phyloP scores from a whole-genome alignment of 2,113 vertebrate species.

The Prionailurus bengalensis region DNA sequence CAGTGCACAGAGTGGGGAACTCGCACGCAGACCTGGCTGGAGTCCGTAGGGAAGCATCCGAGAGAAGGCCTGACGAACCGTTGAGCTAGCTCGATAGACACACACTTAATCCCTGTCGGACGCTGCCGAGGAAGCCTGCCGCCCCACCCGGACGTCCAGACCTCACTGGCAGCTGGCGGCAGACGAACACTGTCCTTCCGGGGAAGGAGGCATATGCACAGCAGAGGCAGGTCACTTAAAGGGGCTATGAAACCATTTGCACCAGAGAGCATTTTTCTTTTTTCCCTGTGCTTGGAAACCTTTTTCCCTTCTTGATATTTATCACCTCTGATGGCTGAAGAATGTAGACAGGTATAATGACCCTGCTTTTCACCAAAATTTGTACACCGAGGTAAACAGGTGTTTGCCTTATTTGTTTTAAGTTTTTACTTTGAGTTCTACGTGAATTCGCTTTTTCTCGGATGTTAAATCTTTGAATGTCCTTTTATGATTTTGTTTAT shows the following conservation, averaged over 20 bases:
- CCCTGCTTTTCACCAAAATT: slow-evolving; percentile 91
- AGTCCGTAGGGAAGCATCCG: slow-evolving; percentile 81
- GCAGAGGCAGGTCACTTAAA: slow-evolving; percentile 82
- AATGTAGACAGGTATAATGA: slow-evolving; percentile 95
- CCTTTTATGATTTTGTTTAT: slow-evolving; percentile 85
- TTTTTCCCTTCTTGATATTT: slow-evolving; percentile 89
- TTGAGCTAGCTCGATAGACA: slow-evolving; percentile 56
- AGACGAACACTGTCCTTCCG: slow-evolving; percentile 78
- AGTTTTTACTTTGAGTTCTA: slow-evolving; percentile 81
- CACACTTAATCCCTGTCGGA: slow-evolving; percentile 81
- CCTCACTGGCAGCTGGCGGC: slow-evolving; percentile 85
- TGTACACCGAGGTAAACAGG: slow-evolving; percentile 87
- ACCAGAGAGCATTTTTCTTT: slow-evolving; percentile 84
- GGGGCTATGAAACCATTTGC: slow-evolving; percentile 80
- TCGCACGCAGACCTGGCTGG: slow-evolving; percentile 84
- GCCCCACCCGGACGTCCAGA: slow-evolving; percentile 80
- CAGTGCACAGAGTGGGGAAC: slow-evolving; percentile 83
- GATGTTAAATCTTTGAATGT: slow-evolving; percentile 86
- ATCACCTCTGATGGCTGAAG: slow-evolving; percentile 95
- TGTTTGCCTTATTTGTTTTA: slow-evolving; percentile 87
- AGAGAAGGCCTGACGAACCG: slow-evolving; percentile 83
- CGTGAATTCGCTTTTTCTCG: slow-evolving; percentile 87
- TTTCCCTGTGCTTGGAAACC: slow-evolving; percentile 84
- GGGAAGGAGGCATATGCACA: slow-evolving; percentile 83
- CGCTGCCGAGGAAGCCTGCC: slow-evolving; percentile 84